Evolutionary conservation across 2,113 vertebrate species (phyloP), one percentile per base, ranked within the genome.

Genomic region (Dicaeum eximium): DNA sequence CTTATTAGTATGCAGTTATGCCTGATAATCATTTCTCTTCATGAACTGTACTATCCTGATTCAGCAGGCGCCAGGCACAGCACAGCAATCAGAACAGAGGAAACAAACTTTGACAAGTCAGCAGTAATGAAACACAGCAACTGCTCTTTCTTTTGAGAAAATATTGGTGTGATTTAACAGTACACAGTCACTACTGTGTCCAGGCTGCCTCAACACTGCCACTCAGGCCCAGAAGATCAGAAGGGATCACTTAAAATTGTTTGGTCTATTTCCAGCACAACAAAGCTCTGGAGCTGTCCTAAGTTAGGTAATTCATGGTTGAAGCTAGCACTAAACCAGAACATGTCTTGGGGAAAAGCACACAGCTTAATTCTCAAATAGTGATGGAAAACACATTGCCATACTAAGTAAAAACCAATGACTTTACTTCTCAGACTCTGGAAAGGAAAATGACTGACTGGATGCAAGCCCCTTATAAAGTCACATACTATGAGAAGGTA

Each of bases 81-180:
- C 56, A 73, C 78, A 80, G 83, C 37, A 93, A 94, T 84, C 94
- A 62, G 58, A 83, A 88, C 56, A 91, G 48, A 84, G 60, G 54
- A 95, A 95, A 92, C 50, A 80, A 88, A 80, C 86, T 80, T 25
- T 74, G 77, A 67, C 80, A 74, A 78, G 88, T 88, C 86, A 96
- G 92, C 85, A 88, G 80, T 28, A 53, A 47, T 44, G 51, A 88
- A 92, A 84, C 38, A 85, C 67, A 80, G 95, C 58, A 86, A 82
- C 40, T 90, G 31, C 62, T 88, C 44, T 69, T 92, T 90, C 70
- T 65, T 92, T 69, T 70, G 54, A 75, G 45, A 81, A 90, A 75
- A 62, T 57, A 88, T 12, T 61, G 62, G 66, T 64, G 62, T 61
- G 38, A 93, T 80, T 88, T 78, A 93, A 88, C 53, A 80, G 66